phyloP scores from a whole-genome alignment of 2,113 vertebrate genomes.

The Antigone vipio region DNA sequence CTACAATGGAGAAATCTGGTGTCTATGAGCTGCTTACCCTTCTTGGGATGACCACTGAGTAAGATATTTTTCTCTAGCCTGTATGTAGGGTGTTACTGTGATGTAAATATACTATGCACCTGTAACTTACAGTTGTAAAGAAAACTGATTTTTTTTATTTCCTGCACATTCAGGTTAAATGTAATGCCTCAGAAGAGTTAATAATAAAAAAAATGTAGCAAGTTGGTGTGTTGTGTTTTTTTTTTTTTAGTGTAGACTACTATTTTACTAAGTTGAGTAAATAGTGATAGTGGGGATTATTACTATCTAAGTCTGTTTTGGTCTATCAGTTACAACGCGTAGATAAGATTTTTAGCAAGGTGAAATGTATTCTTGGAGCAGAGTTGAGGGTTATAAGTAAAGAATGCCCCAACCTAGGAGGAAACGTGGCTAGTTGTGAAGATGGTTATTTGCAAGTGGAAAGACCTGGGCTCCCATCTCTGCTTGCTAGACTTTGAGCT shows the following conservation, averaged over 20 bases:
- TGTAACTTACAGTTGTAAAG: not conserved
- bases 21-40: not conserved
- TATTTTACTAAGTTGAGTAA: not conserved
- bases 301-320: not conserved
- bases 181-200: not conserved
- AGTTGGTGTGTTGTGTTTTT: not conserved
- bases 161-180: not conserved
- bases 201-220: not conserved
- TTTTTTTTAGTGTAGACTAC: not conserved
- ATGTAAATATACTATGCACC: not conserved
- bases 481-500: not conserved
- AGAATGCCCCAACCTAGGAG: not conserved
- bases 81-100: not conserved
- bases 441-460: not conserved
- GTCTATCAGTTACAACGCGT: not conserved
- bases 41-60: not conserved
- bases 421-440: not conserved
- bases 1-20: not conserved
- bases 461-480: not conserved
- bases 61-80: not conserved
- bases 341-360: not conserved
- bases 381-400: not conserved
- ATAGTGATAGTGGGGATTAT: not conserved
- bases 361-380: not conserved
- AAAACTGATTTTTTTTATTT: not conserved